Evolutionary conservation across 2,113 vertebrate genomes (phyloP).

Genomic region (Cynopterus brachyotis): DNA sequence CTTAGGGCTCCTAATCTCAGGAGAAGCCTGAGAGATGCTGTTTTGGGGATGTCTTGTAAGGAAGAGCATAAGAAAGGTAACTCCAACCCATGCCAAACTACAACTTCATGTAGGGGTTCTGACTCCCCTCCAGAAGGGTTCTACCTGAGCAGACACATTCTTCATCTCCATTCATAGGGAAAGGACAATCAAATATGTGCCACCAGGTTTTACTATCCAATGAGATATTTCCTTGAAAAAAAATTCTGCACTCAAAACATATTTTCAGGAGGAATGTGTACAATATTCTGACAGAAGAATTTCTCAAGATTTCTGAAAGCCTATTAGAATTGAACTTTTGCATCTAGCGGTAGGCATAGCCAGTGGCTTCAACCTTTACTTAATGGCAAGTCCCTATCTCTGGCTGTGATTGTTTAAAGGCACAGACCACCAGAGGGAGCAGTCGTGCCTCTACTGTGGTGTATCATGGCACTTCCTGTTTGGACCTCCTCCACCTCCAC

Average conservation of each 20-base stretch:
- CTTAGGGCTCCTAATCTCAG: background rate
- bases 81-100: background rate
- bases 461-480: conserved; percentile 44
- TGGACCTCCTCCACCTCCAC: background rate
- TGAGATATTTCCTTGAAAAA: conserved; percentile 15
- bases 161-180: background rate
- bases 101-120: background rate
- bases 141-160: background rate
- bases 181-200: background rate
- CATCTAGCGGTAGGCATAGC: background rate
- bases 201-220: background rate
- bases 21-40: conserved; percentile 1
- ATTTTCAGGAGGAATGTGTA: background rate
- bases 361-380: background rate
- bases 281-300: background rate
- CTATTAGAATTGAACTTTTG: conserved; percentile 16
- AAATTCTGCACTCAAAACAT: background rate
- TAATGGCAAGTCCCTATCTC: background rate
- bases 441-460: conserved; percentile 31
- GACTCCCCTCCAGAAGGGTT: background rate
- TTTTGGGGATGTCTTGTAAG: background rate
- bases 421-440: conserved; percentile 65
- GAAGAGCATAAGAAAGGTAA: background rate
- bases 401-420: background rate
- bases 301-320: background rate